Conservation (phyloP, 2,797 vertebrate species). For the Iguana delicatissima region DNA sequence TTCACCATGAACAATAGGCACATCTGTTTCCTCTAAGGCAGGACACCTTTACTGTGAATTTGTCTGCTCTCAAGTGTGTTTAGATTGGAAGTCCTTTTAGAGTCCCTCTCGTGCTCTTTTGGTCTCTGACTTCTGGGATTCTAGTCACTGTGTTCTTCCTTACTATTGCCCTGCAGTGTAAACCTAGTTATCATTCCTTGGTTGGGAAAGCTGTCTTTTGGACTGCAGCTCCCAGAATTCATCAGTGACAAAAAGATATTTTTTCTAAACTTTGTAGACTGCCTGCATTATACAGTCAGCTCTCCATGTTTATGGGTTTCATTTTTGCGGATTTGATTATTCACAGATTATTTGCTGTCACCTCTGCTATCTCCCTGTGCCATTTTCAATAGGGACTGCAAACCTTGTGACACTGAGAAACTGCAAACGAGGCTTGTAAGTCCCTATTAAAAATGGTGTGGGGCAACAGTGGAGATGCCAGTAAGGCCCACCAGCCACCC, state of each 20-base stretch:
- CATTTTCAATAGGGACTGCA: too few relatives aligned
- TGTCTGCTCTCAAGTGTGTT: constrained; percentile 51
- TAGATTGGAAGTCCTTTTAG: not conserved
- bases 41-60: constrained; percentile 44
- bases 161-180: not conserved
- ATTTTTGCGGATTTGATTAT: too few relatives aligned
- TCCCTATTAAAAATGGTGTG: too few relatives aligned
- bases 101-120: not conserved
- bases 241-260: not conserved
- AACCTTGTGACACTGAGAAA: too few relatives aligned
- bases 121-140: not conserved
- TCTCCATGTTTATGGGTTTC: too few relatives aligned
- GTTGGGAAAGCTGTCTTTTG: not conserved
- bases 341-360: too few relatives aligned
- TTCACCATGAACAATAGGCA: constrained; percentile 54
- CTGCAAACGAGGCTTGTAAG: too few relatives aligned
- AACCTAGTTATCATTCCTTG: fast-evolving
- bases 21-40: constrained; percentile 50
- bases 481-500: too few relatives aligned
- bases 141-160: not conserved
- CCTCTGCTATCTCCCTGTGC: too few relatives aligned
- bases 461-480: too few relatives aligned
- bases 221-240: not conserved
- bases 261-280: not conserved
- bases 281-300: not conserved